Evolutionary conservation across 2,797 vertebrate genomes (phyloP).

Genomic region (Cryptoprocta ferox): DNA sequence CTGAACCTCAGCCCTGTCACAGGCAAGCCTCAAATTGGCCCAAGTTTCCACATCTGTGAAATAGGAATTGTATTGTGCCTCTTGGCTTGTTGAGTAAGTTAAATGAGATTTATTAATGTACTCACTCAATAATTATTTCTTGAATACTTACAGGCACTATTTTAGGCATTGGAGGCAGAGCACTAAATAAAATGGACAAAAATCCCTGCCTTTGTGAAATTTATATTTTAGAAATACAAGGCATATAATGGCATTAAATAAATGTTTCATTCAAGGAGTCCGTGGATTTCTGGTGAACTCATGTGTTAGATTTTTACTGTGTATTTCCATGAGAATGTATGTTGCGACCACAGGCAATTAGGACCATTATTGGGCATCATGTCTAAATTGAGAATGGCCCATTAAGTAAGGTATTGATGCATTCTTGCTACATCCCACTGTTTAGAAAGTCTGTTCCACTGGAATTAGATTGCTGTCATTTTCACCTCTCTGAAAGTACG

Average conservation of each 20-base stretch:
- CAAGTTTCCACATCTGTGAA: slow-evolving; percentile 36
- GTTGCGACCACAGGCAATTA: not conserved
- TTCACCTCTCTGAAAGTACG: not conserved
- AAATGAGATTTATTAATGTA: slow-evolving; percentile 5
- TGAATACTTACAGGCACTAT: not conserved
- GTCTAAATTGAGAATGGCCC: slow-evolving; percentile 21
- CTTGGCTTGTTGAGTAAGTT: not conserved
- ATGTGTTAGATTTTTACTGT: not conserved
- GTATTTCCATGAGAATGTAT: not conserved
- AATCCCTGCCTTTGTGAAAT: not conserved
- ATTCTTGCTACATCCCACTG: slow-evolving; percentile 30
- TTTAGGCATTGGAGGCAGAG: not conserved
- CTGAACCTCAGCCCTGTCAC: not conserved
- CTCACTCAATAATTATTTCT: not conserved
- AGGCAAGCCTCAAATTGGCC: not conserved
- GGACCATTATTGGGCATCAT: not conserved
- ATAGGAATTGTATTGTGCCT: slow-evolving; percentile 22
- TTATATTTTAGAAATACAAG: slow-evolving; percentile 25
- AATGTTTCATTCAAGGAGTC: not conserved
- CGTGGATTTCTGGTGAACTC: not conserved
- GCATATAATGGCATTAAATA: not conserved
- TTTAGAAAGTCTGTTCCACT: slow-evolving; percentile 54
- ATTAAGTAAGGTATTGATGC: slow-evolving; percentile 48
- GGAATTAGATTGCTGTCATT: slow-evolving; percentile 23
- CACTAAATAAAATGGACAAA: not conserved